phyloP scores from a whole-genome alignment of 2,888 invertebrate species.

The Polyommatus icarus region DNA sequence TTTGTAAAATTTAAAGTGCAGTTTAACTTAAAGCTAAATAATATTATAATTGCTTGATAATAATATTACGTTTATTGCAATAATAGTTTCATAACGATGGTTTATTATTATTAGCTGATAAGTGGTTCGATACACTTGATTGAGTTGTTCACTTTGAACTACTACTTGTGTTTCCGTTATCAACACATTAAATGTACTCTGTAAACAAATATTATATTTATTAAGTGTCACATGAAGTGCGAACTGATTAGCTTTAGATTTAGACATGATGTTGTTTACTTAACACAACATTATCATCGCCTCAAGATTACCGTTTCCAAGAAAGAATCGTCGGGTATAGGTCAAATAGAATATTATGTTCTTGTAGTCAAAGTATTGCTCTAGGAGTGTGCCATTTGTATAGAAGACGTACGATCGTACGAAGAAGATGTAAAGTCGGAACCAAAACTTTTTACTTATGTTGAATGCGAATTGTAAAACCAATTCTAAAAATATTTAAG shows the following conservation, averaged over 20 bases:
- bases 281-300: background rate
- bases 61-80: background rate
- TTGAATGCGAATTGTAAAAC: background rate
- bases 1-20: background rate
- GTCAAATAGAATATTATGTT: background rate
- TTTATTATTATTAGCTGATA: background rate
- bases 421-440: no score
- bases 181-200: background rate
- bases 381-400: background rate
- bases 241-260: background rate
- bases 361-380: background rate
- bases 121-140: background rate
- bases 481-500: no score
- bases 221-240: background rate
- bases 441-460: background rate
- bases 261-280: background rate
- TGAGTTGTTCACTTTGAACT: background rate
- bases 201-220: background rate
- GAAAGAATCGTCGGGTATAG: background rate
- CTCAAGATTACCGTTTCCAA: background rate
- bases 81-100: background rate
- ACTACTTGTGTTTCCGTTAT: slow-evolving; percentile 2
- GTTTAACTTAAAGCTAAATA: background rate
- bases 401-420: no score
- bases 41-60: background rate